Evolutionary conservation across 2,797 vertebrate genomes (phyloP).

Genomic region (Acipenser oxyrinchus): DNA sequence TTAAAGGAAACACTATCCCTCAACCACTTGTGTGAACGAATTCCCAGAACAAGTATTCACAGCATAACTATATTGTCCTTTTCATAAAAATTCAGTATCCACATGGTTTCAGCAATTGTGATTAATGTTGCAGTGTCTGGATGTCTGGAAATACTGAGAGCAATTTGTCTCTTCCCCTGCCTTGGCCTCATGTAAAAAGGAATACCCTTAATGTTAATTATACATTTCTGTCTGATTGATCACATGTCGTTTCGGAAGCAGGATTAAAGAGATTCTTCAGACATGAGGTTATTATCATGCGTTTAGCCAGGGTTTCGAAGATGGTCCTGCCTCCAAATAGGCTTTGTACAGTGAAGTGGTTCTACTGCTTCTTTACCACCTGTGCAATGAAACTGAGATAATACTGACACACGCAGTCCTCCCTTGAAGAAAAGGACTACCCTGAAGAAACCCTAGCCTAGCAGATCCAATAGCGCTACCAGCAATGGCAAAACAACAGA

Average conservation of each 20-base stretch:
- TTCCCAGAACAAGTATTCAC: too few relatives aligned
- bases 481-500: too few relatives aligned
- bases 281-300: conserved; percentile 37
- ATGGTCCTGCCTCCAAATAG: conserved; percentile 13
- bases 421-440: too few relatives aligned
- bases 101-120: conserved; percentile 35
- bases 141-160: conserved; percentile 43
- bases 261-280: conserved; percentile 44
- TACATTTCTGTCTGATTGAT: conserved; percentile 44
- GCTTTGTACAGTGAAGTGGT: background rate
- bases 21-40: too few relatives aligned
- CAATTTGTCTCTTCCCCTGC: conserved; percentile 30
- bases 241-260: conserved; percentile 38
- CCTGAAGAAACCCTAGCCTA: too few relatives aligned
- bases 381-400: too few relatives aligned
- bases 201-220: conserved; percentile 45
- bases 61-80: too few relatives aligned
- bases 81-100: conserved; percentile 30
- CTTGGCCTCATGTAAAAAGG: conserved; percentile 41
- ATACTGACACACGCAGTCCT: too few relatives aligned
- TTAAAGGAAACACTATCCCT: too few relatives aligned
- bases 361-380: too few relatives aligned
- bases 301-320: conserved; percentile 35
- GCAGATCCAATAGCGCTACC: too few relatives aligned
- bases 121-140: conserved; percentile 30